A percentile compares a stretch with the other conserved stretches of the same genome.
Conservation (phyloP, 2,888 invertebrate genomes). For the Atrina japonica region DNA sequence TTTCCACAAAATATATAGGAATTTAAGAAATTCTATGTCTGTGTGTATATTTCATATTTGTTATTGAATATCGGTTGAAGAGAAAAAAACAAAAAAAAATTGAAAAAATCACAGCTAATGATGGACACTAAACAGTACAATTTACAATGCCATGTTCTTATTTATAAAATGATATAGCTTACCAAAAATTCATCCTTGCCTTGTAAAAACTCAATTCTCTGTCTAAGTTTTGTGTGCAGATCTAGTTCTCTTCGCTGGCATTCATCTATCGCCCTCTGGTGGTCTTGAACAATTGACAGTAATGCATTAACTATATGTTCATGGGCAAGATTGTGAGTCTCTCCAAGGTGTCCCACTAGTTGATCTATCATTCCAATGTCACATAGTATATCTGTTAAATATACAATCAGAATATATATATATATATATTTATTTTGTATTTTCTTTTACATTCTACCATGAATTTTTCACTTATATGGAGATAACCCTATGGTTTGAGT, state of each 20-base stretch:
- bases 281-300: constrained; percentile 81
- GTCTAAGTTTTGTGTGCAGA: constrained; percentile 79
- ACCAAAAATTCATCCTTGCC: constrained; percentile 81
- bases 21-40: too few relatives aligned
- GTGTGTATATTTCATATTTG: too few relatives aligned
- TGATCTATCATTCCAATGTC: constrained; percentile 80
- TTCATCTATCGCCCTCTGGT: constrained; percentile 79
- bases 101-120: too few relatives aligned
- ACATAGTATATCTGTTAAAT: constrained; percentile 77
- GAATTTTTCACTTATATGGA: too few relatives aligned
- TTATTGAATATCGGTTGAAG: too few relatives aligned
- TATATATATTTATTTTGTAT: background rate
- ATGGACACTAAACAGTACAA: too few relatives aligned
- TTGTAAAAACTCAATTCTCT: constrained; percentile 78
- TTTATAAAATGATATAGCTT: too few relatives aligned
- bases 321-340: constrained; percentile 80
- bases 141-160: too few relatives aligned
- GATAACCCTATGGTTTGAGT: background rate
- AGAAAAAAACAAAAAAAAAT: too few relatives aligned
- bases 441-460: too few relatives aligned
- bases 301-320: constrained; percentile 83
- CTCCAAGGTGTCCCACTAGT: constrained; percentile 76
- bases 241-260: constrained; percentile 81
- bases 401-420: background rate
- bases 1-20: too few relatives aligned